Evolutionary conservation across 2,113 vertebrate species (phyloP).

Genomic region (Anthoscopus minutus): DNA sequence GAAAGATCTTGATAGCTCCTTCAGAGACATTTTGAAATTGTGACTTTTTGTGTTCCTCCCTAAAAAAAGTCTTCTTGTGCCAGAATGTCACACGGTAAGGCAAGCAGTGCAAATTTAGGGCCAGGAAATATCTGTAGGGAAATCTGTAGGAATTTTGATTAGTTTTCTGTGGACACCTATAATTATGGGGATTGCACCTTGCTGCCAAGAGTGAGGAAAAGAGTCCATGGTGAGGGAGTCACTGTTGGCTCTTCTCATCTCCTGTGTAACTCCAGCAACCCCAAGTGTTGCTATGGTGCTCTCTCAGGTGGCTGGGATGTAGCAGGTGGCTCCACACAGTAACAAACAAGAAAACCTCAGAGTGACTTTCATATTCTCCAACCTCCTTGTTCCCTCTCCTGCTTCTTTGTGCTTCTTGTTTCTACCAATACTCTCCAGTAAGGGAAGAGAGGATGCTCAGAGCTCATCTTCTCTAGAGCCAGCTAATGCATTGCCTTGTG

Average conservation of each 20-base stretch:
- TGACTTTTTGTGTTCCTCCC: neutral
- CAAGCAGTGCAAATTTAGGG: neutral
- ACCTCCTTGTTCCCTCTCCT: neutral
- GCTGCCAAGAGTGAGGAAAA: neutral
- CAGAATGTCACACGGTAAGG: neutral
- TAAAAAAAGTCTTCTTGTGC: neutral
- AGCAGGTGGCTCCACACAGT: constrained; percentile 48
- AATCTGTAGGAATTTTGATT: neutral
- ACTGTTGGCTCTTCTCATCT: neutral
- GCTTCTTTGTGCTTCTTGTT: neutral
- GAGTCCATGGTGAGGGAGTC: neutral
- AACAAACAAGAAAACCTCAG: constrained; percentile 56
- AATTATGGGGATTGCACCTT: neutral
- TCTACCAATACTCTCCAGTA: neutral
- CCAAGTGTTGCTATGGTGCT: constrained; percentile 72
- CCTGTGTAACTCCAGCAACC: constrained; percentile 45
- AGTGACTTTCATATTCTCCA: neutral
- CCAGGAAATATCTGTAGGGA: neutral
- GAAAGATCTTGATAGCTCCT: neutral
- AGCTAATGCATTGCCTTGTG: neutral
- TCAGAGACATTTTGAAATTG: neutral
- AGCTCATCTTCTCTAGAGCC: neutral
- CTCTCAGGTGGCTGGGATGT: constrained; percentile 67
- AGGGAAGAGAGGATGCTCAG: neutral
- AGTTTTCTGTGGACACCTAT: neutral